A percentile compares a stretch with the other conserved stretches of the same genome.
Evolutionary conservation across 2,888 invertebrate species (phyloP).

Genomic region (Notodonta ziczac): DNA sequence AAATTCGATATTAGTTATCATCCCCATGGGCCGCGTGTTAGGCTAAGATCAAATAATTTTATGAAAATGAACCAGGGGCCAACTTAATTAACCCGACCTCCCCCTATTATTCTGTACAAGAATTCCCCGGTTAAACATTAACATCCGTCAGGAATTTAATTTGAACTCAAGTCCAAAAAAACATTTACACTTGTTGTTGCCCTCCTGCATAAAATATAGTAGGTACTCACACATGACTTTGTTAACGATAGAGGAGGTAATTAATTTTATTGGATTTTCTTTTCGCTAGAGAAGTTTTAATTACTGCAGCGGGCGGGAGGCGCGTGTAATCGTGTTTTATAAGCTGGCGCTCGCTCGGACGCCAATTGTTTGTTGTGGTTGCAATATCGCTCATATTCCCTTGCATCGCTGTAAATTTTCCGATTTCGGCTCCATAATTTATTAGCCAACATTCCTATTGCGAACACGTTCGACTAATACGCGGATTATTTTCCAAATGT

Average conservation of each 20-base stretch:
- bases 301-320: conserved; percentile 59
- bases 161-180: conserved; percentile 69
- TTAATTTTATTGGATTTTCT: conserved; percentile 74
- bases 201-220: neutral
- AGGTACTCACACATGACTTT: conserved; percentile 55
- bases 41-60: conserved; percentile 80
- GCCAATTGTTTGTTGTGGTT: conserved; percentile 70
- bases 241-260: conserved; percentile 62
- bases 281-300: conserved; percentile 75
- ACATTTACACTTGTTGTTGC: conserved; percentile 66
- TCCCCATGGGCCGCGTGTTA: conserved; percentile 56
- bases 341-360: conserved; percentile 48
- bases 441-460: conserved; percentile 46
- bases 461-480: conserved; percentile 30
- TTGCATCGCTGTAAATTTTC: conserved; percentile 53
- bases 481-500: conserved; percentile 31
- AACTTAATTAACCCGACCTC: conserved; percentile 82
- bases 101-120: conserved; percentile 78
- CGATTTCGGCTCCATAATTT: conserved; percentile 59
- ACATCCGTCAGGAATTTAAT: conserved; percentile 80
- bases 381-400: conserved; percentile 63
- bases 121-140: conserved; percentile 82
- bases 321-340: conserved; percentile 58
- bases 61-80: conserved; percentile 78
- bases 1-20: too few relatives aligned